Evolutionary conservation across 1,140 invertebrate genomes (phyloP).

Genomic region (Callitettix versicolor): DNA sequence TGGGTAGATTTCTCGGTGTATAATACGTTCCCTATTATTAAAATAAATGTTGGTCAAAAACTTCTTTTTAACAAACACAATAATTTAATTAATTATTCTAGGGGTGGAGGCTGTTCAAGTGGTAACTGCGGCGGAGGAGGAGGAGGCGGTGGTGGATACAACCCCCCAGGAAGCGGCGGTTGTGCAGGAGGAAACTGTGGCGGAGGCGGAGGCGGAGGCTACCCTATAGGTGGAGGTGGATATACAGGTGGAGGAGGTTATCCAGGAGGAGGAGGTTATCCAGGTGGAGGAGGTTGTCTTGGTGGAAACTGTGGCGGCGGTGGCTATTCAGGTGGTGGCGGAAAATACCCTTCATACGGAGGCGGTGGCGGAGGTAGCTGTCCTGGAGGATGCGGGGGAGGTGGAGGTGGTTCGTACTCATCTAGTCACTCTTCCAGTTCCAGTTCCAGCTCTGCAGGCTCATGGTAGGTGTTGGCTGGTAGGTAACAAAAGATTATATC

Average conservation of each 20-base stretch:
- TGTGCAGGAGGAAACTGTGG: not conserved
- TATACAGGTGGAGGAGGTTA: not conserved
- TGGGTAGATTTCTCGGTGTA: too few species aligned
- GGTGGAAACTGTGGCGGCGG: not conserved
- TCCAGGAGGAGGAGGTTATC: too few species aligned
- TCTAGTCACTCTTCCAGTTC: not conserved
- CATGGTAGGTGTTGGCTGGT: too few species aligned
- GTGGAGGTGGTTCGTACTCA: not conserved
- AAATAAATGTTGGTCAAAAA: too few species aligned
- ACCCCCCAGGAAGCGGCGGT: not conserved
- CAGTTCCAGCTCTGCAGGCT: too few species aligned
- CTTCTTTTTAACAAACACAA: too few species aligned
- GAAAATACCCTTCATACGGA: not conserved
- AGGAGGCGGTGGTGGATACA: slow-evolving; percentile 1
- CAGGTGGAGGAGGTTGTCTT: not conserved
- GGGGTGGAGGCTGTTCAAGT: not conserved
- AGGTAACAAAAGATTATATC: too few species aligned
- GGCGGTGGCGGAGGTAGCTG: not conserved
- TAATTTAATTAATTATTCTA: too few species aligned
- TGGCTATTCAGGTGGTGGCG: slow-evolving; percentile 1
- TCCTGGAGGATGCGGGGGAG: not conserved
- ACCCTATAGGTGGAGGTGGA: not conserved
- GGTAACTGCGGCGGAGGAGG: not conserved
- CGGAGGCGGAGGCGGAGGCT: not conserved
- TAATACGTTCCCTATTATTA: too few species aligned